phyloP scores from a whole-genome alignment of 2,797 vertebrate genomes.

The Hylomyscus alleni region DNA sequence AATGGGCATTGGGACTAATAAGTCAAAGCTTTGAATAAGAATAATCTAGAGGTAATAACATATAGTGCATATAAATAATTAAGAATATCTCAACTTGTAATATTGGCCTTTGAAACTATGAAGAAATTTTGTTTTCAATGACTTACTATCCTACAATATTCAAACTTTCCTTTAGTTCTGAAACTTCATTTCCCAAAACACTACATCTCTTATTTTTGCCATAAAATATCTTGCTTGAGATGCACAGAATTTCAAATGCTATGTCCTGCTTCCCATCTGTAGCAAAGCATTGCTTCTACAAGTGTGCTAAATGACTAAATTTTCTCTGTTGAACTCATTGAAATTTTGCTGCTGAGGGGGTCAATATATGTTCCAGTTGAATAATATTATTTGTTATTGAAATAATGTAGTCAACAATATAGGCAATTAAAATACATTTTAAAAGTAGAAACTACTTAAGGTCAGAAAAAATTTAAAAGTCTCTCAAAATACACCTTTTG shows the following conservation, averaged over 20 bases:
- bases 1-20: not conserved
- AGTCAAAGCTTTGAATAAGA: not conserved
- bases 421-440: not conserved
- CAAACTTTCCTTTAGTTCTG: not conserved
- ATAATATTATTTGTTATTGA: not conserved
- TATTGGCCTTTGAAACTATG: not conserved
- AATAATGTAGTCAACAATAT: not conserved
- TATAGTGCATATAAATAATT: not conserved
- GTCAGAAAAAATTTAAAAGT: slow-evolving; percentile 3
- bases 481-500: not conserved
- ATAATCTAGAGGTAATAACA: not conserved
- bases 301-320: not conserved
- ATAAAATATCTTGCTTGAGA: not conserved
- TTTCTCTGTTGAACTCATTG: not conserved
- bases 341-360: not conserved
- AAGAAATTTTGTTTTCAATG: not conserved
- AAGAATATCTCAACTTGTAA: not conserved
- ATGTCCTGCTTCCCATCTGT: not conserved
- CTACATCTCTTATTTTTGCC: not conserved
- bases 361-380: not conserved
- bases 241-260: not conserved
- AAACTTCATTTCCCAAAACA: not conserved
- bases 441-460: not conserved
- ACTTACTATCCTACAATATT: not conserved
- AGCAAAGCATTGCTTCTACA: slow-evolving; percentile 31